Base-by-base conservation (phyloP, 2,888 invertebrate genomes). In the Drosophila kambysellisi region DNA sequence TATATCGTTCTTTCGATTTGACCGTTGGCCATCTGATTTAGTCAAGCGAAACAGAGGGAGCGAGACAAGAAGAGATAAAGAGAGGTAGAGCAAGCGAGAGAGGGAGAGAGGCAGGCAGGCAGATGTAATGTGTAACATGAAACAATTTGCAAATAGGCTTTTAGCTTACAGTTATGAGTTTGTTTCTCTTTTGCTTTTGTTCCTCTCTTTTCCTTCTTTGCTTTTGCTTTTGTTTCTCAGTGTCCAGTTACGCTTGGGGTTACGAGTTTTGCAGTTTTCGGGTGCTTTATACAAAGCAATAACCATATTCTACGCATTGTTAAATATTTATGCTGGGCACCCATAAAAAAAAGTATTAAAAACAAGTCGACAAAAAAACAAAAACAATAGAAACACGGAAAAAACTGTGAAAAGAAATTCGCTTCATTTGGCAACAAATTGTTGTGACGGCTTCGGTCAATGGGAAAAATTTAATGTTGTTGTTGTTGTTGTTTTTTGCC, bases 371-470 rank as follows among this genome's bases (percentile, higher is more conserved):
- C 46, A 58, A 56, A 64, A 50, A 58, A 20, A 37, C 37, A 32
- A 15, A 11, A 20, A 32, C 11, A 33, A 63, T 17, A n/a, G 51
- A 57, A 60, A 30, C 37, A 41, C 25, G 17, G 35, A 29, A 37
- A 58, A 76, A 71, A 63, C 65, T 62, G 66, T 58, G 50, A 73
- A 74, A 83, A 80, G 65, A 83, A 88, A 70, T 88, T 68, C 84
- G 89, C 84, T 81, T 88, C 84, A 85, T 85, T 85, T 79, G 78
- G 83, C 83, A 84, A 79, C 87, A 88, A 88, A 88, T 86, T 86
- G 87, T 86, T 83, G 84, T 74, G 88, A 88, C 88, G 77, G 75
- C 71, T 70, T 67, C 70, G 74, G 72, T 74, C 69, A 88, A 70
- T 71, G 76, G 56, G 53, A 62, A 70, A 46, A 76, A 66, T 74